Evolutionary conservation across 2,888 invertebrate species (phyloP).

Genomic region (Aphrophora alni): DNA sequence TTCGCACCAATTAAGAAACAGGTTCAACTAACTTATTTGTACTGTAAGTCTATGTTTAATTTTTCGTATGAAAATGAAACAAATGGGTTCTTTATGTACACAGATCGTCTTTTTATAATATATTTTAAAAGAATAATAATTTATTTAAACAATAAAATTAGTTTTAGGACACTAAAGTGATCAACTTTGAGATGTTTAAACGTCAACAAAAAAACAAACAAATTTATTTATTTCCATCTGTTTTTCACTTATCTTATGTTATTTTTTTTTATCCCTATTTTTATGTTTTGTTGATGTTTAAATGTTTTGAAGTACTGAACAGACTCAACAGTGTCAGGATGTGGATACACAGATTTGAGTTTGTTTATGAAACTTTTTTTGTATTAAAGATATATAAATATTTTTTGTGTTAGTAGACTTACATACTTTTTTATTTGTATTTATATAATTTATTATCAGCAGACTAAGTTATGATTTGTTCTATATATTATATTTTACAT

Average conservation of each 20-base stretch:
- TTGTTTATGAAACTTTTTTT: constrained; percentile 1
- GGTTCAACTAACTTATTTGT: constrained; percentile 6
- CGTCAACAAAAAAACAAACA: background rate
- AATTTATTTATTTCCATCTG: constrained; percentile 8
- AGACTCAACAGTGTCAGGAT: background rate
- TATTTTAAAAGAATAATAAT: constrained; percentile 16
- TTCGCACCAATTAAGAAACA: background rate
- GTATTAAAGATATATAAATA: constrained; percentile 17
- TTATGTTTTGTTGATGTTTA: constrained; percentile 16
- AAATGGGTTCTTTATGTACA: constrained; percentile 17
- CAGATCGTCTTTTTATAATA: constrained; percentile 27
- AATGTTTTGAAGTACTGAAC: background rate
- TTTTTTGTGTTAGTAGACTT: constrained; percentile 39
- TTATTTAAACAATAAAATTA: background rate
- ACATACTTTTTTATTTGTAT: constrained; percentile 37
- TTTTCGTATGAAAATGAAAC: background rate
- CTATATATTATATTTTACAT: constrained; percentile 20
- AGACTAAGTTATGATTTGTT: constrained; percentile 6
- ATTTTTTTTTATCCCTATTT: constrained; percentile 26
- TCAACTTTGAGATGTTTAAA: background rate
- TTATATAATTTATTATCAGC: constrained; percentile 36
- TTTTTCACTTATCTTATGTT: constrained; percentile 8
- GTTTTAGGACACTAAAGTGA: constrained; percentile 1
- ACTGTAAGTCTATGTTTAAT: background rate
- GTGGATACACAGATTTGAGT: background rate